Evolutionary conservation across 1,140 invertebrate genomes (phyloP).

Genomic region (Drosophila nikananu): DNA sequence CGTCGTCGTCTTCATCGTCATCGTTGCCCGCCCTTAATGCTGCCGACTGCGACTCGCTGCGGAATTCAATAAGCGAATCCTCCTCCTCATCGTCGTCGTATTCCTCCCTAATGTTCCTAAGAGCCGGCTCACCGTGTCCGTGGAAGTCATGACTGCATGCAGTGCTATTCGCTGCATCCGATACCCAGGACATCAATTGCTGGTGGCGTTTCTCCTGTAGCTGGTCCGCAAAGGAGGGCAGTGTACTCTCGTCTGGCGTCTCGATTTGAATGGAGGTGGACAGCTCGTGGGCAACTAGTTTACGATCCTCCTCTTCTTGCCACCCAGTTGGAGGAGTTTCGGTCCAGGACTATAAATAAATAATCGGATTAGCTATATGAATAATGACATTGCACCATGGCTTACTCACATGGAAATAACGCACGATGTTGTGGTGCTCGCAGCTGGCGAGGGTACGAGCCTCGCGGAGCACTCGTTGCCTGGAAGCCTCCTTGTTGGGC

Average conservation of each 20-base stretch:
- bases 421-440: conserved; percentile 97
- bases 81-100: conserved; percentile 70
- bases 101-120: conserved; percentile 39
- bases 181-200: conserved; percentile 75
- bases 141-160: conserved; percentile 55
- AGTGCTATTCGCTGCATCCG: conserved; percentile 69
- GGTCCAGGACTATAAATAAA: conserved; percentile 96
- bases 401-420: conserved; percentile 90
- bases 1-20: conserved; percentile 20
- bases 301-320: conserved; percentile 92
- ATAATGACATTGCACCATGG: not conserved
- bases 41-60: conserved; percentile 77
- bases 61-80: conserved; percentile 78
- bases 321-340: conserved; percentile 95
- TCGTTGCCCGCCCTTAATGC: conserved; percentile 45
- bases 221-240: conserved; percentile 62
- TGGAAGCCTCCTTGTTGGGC: conserved; percentile 91
- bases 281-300: conserved; percentile 86
- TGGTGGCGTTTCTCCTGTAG: conserved; percentile 61
- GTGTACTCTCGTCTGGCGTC: conserved; percentile 74
- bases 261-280: conserved; percentile 85
- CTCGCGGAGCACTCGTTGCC: conserved; percentile 96
- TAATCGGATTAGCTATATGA: conserved; percentile 86
- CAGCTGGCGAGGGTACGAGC: conserved; percentile 97
- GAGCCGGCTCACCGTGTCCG: conserved; percentile 31